Evolutionary conservation across 2,113 vertebrate species (phyloP).

Genomic region (Melanerpes formicivorus): DNA sequence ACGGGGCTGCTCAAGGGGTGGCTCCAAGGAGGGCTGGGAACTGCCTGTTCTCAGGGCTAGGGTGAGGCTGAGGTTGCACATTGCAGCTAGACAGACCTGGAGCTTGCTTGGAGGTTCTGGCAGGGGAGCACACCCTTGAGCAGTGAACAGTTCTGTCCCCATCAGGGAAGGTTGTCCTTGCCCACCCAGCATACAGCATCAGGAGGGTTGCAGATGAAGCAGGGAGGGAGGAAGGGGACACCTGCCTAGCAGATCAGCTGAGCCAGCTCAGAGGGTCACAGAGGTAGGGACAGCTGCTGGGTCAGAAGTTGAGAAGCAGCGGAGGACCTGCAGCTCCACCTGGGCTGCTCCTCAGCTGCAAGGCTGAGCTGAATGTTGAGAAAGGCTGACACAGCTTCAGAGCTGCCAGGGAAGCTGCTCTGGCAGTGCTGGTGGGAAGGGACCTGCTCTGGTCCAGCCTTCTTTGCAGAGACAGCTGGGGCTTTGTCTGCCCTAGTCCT

Average conservation of each 20-base stretch:
- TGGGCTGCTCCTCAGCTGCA: background rate
- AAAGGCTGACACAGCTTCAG: background rate
- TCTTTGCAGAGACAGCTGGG: background rate
- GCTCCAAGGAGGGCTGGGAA: background rate
- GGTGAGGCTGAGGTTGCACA: background rate
- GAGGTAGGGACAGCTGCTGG: background rate
- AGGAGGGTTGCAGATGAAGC: too few species aligned
- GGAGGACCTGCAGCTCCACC: background rate
- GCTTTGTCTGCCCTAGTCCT: background rate
- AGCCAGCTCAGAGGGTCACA: background rate
- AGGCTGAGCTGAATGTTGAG: background rate
- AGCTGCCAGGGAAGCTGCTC: background rate
- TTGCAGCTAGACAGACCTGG: background rate
- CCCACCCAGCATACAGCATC: too few species aligned
- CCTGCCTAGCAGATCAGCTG: too few species aligned
- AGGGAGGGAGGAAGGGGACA: too few species aligned
- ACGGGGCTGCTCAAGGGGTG: background rate
- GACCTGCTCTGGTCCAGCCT: background rate
- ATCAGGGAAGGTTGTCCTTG: too few species aligned
- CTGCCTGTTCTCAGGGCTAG: background rate
- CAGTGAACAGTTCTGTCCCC: too few species aligned
- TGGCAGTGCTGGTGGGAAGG: background rate
- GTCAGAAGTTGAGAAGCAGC: background rate
- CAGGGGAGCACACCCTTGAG: too few species aligned
- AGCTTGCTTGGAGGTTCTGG: too few species aligned